Percentiles rank a stretch among this genome's conserved stretches.
Evolutionary conservation across 23 tunicate genomes (phyloP).

Genomic region (Trididemnum miniatum): DNA sequence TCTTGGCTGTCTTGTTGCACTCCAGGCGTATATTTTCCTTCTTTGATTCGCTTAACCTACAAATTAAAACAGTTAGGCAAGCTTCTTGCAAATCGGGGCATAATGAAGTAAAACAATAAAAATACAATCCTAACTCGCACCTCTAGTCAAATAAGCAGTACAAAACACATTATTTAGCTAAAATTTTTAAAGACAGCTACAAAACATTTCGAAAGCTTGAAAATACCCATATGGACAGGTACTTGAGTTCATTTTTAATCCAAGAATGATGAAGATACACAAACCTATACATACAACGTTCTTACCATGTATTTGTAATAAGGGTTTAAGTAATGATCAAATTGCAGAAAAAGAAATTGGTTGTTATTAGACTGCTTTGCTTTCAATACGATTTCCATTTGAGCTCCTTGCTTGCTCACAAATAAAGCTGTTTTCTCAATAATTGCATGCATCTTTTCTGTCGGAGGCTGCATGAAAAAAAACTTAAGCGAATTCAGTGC

Average conservation of each 20-base stretch:
- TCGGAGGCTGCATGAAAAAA: slow-evolving; percentile 60
- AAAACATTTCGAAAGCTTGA: no score
- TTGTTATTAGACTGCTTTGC: slow-evolving; percentile 90
- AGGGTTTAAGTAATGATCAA: slow-evolving; percentile 85
- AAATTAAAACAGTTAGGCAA: no score
- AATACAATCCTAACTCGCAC: no score
- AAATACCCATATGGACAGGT: no score
- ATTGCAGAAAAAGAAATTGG: slow-evolving; percentile 87
- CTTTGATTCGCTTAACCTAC: slow-evolving; percentile 78
- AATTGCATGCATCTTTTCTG: slow-evolving; percentile 95
- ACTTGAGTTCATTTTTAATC: no score
- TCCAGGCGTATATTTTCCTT: slow-evolving; percentile 81
- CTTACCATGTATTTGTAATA: slow-evolving; percentile 93
- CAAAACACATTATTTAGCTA: no score
- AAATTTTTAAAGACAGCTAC: no score
- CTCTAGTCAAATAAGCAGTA: no score
- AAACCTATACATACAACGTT: background rate
- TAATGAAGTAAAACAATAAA: no score
- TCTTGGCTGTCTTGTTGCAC: slow-evolving; percentile 33
- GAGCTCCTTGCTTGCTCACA: slow-evolving; percentile 94
- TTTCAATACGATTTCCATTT: slow-evolving; percentile 98
- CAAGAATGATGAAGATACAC: no score
- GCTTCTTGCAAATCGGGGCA: no score
- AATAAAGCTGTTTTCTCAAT: slow-evolving; percentile 94
- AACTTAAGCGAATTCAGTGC: no score